These are phyloP conservation scores for Bombus breviceps DNA, from an alignment of 1,140 invertebrate genomes.

Conservation along the genomic window DNA sequence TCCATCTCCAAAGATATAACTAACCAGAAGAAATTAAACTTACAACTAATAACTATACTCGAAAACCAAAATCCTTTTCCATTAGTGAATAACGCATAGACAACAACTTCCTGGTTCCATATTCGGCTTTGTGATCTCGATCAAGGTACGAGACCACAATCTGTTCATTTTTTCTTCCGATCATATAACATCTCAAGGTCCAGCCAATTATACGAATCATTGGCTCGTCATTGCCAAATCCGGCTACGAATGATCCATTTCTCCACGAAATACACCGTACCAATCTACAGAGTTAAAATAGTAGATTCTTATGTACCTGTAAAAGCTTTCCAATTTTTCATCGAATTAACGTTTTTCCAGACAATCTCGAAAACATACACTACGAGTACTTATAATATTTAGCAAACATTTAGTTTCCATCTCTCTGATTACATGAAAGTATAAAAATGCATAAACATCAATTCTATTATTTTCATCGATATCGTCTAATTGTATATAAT, in stretches of 20 bases:
- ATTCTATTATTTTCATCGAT: no score
- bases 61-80: background rate
- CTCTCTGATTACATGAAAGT: no score
- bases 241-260: background rate
- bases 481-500: no score
- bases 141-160: background rate
- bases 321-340: no score
- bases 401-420: no score
- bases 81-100: background rate
- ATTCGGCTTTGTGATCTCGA: background rate
- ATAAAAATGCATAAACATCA: no score
- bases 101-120: background rate
- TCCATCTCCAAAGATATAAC: no score
- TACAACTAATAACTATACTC: background rate
- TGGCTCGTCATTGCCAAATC: background rate
- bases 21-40: no score
- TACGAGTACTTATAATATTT: no score
- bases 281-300: background rate
- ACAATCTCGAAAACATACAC: no score
- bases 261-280: background rate
- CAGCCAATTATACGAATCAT: background rate
- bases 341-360: no score
- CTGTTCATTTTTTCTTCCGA: background rate
- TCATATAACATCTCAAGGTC: constrained; percentile 31
- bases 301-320: no score